Conservation (phyloP, 2,888 invertebrate genomes). For the Heliothis peltigera region DNA sequence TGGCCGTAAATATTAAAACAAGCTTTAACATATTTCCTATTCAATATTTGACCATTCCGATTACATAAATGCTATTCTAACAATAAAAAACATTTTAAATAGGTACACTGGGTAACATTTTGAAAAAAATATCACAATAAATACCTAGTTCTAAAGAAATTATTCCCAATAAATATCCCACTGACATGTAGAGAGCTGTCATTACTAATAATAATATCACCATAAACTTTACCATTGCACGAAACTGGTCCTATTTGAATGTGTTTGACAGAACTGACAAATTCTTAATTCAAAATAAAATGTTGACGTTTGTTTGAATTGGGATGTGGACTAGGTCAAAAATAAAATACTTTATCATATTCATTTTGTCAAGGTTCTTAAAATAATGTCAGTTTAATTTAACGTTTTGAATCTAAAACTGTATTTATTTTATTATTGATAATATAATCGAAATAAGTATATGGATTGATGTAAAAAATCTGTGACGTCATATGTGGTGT, state of each 20-base stretch:
- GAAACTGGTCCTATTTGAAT: conserved; percentile 28
- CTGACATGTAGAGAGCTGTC: conserved; percentile 34
- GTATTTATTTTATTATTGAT: too few species aligned
- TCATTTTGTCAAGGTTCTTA: too few species aligned
- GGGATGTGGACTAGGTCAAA: too few species aligned
- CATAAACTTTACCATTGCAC: conserved; percentile 30
- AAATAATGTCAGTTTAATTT: too few species aligned
- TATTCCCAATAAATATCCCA: conserved; percentile 16
- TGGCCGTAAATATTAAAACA: not conserved
- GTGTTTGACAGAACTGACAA: too few species aligned
- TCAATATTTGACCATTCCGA: not conserved
- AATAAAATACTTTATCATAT: too few species aligned
- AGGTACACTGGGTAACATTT: conserved; percentile 21
- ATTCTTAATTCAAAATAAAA: too few species aligned
- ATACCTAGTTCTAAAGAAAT: conserved; percentile 33
- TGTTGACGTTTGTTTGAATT: too few species aligned
- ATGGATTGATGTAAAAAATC: too few species aligned
- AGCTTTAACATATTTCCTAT: not conserved
- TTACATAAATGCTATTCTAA: not conserved
- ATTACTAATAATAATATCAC: conserved; percentile 53
- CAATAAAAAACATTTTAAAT: conserved; percentile 19
- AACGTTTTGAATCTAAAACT: too few species aligned
- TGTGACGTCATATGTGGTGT: too few species aligned
- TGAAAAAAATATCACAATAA: conserved; percentile 47
- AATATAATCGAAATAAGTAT: too few species aligned